A percentile compares a stretch with the other conserved stretches of the same genome.
These are phyloP conservation scores for Crotalus helleri DNA, from an alignment of 2,113 vertebrate species.

Conservation along the genomic window DNA sequence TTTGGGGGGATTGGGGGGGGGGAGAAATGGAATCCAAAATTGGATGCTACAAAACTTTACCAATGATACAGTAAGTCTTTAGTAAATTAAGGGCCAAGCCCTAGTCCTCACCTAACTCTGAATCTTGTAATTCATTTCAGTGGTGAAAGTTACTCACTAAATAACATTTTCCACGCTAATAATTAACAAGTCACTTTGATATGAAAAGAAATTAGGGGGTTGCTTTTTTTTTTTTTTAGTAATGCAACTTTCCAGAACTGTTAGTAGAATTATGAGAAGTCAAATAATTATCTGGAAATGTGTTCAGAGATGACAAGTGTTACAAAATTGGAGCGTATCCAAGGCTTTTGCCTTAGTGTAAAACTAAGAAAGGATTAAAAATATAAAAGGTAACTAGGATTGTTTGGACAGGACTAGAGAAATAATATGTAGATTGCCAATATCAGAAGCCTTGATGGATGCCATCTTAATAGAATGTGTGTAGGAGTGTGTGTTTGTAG, in stretches of 20 bases:
- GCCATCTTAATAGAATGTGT: slow-evolving; percentile 52
- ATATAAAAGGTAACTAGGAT: slow-evolving; percentile 66
- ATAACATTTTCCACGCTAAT: slow-evolving; percentile 67
- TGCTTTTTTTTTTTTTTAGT: slow-evolving; percentile 33
- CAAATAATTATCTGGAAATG: slow-evolving; percentile 57
- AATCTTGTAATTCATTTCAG: slow-evolving; percentile 25
- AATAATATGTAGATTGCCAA: slow-evolving; percentile 58
- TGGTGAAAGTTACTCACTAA: slow-evolving; percentile 59
- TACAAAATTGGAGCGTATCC: slow-evolving; percentile 55
- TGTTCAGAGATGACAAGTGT: slow-evolving; percentile 52
- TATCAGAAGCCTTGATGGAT: slow-evolving; percentile 49
- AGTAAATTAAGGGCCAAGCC: slow-evolving; percentile 35
- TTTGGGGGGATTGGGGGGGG: background rate
- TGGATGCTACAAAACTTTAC: slow-evolving; percentile 4
- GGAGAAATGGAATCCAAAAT: background rate
- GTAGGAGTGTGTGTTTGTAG: slow-evolving; percentile 6
- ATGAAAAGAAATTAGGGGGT: slow-evolving; percentile 45
- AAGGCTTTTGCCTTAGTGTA: slow-evolving; percentile 48
- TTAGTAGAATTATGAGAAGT: slow-evolving; percentile 59
- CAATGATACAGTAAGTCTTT: slow-evolving; percentile 47
- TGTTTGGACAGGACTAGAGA: slow-evolving; percentile 59
- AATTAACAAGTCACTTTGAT: slow-evolving; percentile 64
- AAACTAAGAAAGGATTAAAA: slow-evolving; percentile 63
- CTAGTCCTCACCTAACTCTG: slow-evolving; percentile 18
- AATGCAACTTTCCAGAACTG: slow-evolving; percentile 49